Evolutionary conservation across 2,888 invertebrate species (phyloP).

Genomic region (Monochamus alternatus): DNA sequence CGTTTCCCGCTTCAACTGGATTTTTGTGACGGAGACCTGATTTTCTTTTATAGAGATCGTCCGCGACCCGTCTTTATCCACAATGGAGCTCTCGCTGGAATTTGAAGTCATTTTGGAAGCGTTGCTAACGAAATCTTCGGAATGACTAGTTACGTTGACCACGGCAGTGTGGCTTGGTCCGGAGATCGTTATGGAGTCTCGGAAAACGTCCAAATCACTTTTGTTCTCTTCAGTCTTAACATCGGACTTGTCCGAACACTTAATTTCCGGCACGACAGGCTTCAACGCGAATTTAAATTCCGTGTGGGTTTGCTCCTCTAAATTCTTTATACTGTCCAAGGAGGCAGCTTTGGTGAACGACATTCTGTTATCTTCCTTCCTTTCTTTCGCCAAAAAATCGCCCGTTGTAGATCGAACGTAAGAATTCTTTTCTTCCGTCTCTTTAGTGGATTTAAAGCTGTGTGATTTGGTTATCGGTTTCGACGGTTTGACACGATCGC

Average conservation of each 20-base stretch:
- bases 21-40: conserved; percentile 74
- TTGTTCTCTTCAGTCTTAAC: conserved; percentile 43
- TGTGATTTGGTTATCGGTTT: conserved; percentile 81
- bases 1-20: conserved; percentile 74
- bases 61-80: conserved; percentile 55
- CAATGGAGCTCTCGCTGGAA: conserved; percentile 42
- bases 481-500: conserved; percentile 68
- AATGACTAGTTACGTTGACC: conserved; percentile 60
- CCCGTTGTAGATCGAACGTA: conserved; percentile 33
- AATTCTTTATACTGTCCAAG: conserved; percentile 76
- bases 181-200: conserved; percentile 61
- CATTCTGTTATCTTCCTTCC: conserved; percentile 46
- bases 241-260: conserved; percentile 12
- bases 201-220: conserved; percentile 31
- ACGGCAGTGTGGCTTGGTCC: conserved; percentile 67
- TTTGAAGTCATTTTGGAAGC: conserved; percentile 26
- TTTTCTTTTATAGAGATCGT: conserved; percentile 61
- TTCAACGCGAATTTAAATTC: conserved; percentile 46
- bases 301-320: conserved; percentile 67
- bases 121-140: conserved; percentile 47
- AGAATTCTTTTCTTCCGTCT: conserved; percentile 53
- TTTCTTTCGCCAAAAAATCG: conserved; percentile 44
- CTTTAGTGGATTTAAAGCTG: conserved; percentile 77
- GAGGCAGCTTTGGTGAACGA: conserved; percentile 68
- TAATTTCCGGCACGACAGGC: background rate